Base-by-base conservation (phyloP, 2,113 vertebrate genomes). In the Percina caprodes region DNA sequence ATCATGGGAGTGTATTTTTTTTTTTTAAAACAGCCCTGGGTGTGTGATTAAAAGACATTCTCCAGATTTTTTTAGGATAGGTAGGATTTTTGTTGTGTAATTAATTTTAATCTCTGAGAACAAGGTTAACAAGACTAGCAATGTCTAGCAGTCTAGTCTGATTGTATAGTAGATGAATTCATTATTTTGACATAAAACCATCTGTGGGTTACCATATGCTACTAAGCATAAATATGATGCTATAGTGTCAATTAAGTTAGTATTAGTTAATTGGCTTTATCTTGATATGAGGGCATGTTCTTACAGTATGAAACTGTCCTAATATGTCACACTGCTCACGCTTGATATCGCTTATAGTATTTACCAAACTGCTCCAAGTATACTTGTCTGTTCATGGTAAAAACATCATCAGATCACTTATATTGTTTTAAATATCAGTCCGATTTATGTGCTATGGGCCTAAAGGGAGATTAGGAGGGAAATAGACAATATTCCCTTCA, bases 1-100 rank as follows among this genome's bases (percentile, higher is more conserved):
- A 49, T 19, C 46, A 78, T 54, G 56, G 73, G 55, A 74, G 74
- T 83, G 67, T 92, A 80, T 90, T 87, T 91, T 70, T 91, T 90
- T 88, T 82, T 91, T 91, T 69, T 35, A 61, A 61, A 88, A 70
- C 54, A 85, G 79, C 48, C 49, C 77, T 56, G 59, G 61, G 58
- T 30, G 60, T 6, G 10, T 49, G 62, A 74, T 58, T 33, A 91
- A 46, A 67, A 77, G 13, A 77, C 49, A 66, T 67, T 70, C 26
- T 84, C 67, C 52, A 65, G 62, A 65, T 78, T 39, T 89, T 84
- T 88, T 82, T 74, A 83, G 48, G 49, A 52, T 79, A 85, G 19
- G 0, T 60, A 24, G 1, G 67, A 76, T 58, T 74, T 80, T 4
- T 54, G 51, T 80, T 72, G 52, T 85, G 75, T 74, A 79, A 74